Evolutionary conservation across 2,888 invertebrate species (phyloP).

Genomic region (Acrobasis consociella): DNA sequence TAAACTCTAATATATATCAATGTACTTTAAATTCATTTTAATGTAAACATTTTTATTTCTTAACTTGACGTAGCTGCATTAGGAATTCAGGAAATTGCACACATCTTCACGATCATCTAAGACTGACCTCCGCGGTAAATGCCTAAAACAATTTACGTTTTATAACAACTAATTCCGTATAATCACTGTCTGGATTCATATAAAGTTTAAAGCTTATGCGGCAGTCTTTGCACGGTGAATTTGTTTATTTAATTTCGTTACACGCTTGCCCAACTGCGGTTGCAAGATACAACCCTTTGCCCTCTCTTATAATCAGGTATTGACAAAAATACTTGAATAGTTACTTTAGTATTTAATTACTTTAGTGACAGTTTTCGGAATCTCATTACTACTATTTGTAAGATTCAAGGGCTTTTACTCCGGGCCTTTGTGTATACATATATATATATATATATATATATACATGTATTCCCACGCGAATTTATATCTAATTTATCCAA

Average conservation of each 20-base stretch:
- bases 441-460: no score
- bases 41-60: neutral
- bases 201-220: slow-evolving; percentile 1
- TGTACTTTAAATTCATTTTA: neutral
- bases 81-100: neutral
- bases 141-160: slow-evolving; percentile 8
- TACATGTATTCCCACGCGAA: no score
- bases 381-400: no score
- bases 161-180: neutral
- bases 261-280: neutral
- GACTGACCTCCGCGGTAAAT: neutral
- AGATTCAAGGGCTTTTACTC: no score
- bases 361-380: no score
- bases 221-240: neutral
- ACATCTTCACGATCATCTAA: neutral
- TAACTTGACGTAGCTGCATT: neutral
- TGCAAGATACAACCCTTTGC: neutral
- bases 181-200: neutral
- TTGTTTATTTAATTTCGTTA: neutral
- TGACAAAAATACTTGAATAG: neutral
- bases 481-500: no score
- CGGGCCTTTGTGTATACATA: no score
- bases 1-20: no score
- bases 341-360: neutral
- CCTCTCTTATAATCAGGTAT: neutral